Percentiles rank a stretch among this genome's conserved stretches.
These are phyloP conservation scores for Salvelinus fontinalis DNA, from an alignment of 2,113 vertebrate genomes.

Conservation along the genomic window DNA sequence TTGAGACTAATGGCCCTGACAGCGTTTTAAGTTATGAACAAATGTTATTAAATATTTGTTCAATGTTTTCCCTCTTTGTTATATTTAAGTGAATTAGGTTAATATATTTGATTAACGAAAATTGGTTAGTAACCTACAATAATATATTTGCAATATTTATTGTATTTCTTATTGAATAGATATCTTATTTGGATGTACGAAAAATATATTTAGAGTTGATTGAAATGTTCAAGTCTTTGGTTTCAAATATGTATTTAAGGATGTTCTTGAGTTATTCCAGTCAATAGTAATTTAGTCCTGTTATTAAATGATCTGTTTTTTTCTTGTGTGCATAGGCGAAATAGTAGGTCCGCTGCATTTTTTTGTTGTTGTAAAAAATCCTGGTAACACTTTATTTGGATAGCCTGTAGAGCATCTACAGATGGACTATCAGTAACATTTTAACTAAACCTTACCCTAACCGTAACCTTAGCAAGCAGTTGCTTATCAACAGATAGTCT, in stretches of 20 bases:
- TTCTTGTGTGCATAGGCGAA: neutral
- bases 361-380: neutral
- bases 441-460: too few relatives aligned
- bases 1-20: slow-evolving; percentile 27
- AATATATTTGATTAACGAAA: slow-evolving; percentile 24
- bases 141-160: slow-evolving; percentile 78
- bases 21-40: slow-evolving; percentile 33
- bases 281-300: neutral
- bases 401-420: too few relatives aligned
- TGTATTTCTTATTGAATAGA: slow-evolving; percentile 46
- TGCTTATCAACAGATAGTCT: too few relatives aligned
- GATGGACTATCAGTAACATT: too few relatives aligned
- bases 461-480: too few relatives aligned
- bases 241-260: slow-evolving; percentile 2
- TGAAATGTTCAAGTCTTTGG: neutral
- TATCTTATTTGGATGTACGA: slow-evolving; percentile 38
- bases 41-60: neutral
- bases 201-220: neutral
- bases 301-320: neutral
- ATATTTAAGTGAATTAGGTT: slow-evolving; percentile 8
- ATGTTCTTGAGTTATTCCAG: neutral
- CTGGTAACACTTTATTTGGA: neutral
- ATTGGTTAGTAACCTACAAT: slow-evolving; percentile 55
- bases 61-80: neutral
- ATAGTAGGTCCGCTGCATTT: neutral